Conservation (phyloP, 2,113 vertebrate genomes). For the Sceloporus undulatus region DNA sequence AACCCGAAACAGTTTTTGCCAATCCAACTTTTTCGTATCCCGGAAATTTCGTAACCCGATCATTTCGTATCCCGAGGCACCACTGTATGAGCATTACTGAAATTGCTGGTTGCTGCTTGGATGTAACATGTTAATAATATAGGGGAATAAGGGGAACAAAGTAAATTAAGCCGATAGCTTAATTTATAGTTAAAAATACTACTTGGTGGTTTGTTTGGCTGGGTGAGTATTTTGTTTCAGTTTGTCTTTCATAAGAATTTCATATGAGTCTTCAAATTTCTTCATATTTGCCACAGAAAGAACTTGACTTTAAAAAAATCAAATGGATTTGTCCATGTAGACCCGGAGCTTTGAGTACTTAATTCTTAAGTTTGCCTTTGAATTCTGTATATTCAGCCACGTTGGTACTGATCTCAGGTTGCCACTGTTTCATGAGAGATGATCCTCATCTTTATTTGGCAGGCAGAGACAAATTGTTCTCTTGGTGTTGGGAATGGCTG, state of each 20-base stretch:
- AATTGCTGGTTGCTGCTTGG: constrained; percentile 28
- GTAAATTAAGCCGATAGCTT: neutral
- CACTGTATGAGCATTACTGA: constrained; percentile 35
- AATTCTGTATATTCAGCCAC: neutral
- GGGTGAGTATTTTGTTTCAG: neutral
- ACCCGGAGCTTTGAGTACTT: neutral
- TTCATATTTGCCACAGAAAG: no score
- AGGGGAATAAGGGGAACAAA: constrained; percentile 37
- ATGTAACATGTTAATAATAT: constrained; percentile 37
- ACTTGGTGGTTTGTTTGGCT: neutral
- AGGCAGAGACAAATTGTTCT: neutral
- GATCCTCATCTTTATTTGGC: neutral
- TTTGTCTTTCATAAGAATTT: neutral
- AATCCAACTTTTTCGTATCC: no score
- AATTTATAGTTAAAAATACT: neutral
- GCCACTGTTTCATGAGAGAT: neutral
- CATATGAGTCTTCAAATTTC: no score
- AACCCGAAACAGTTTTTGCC: no score
- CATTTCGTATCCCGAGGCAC: no score
- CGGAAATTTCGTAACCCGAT: no score
- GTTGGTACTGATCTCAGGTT: neutral
- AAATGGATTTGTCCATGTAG: neutral
- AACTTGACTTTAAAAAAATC: no score
- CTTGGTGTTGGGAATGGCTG: neutral
- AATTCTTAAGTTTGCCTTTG: neutral